A percentile compares a stretch with the other conserved stretches of the same genome.
These are phyloP conservation scores for Drosophila erecta DNA, from an alignment of 1,140 invertebrate genomes.

Conservation along the genomic window DNA sequence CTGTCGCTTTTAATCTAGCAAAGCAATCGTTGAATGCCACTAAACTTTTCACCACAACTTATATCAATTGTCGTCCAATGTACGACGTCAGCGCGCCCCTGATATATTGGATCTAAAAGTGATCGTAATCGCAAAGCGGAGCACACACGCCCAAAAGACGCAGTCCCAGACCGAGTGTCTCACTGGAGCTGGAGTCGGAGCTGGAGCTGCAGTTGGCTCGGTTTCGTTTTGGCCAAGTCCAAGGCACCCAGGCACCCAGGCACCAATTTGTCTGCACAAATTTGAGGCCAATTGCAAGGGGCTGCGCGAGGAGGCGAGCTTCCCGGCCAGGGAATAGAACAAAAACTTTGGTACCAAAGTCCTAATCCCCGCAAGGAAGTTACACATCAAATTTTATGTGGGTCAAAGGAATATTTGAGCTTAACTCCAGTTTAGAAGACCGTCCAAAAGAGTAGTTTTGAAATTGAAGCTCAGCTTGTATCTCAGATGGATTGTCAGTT, in stretches of 20 bases:
- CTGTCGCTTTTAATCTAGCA: conserved; percentile 83
- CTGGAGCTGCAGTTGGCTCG: conserved; percentile 10
- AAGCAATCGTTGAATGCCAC: conserved; percentile 84
- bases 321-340: neutral
- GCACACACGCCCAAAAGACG: conserved; percentile 45
- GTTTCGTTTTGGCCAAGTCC: conserved; percentile 48
- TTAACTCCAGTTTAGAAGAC: too few species aligned
- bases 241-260: conserved; percentile 11
- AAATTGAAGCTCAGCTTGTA: too few species aligned
- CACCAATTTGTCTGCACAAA: conserved; percentile 55
- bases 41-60: conserved; percentile 84
- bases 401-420: too few species aligned
- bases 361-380: too few species aligned
- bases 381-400: too few species aligned
- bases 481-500: too few species aligned
- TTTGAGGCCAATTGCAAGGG: conserved; percentile 24
- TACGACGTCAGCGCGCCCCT: conserved; percentile 82
- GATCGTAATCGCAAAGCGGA: conserved; percentile 83
- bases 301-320: neutral
- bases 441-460: too few species aligned
- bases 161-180: conserved; percentile 54
- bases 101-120: conserved; percentile 84
- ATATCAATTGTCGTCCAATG: conserved; percentile 84
- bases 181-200: neutral
- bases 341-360: neutral